Percentiles rank a stretch among this genome's conserved stretches.
These are phyloP conservation scores for Bungarus multicinctus DNA, from an alignment of 2,113 vertebrate species.

Conservation along the genomic window DNA sequence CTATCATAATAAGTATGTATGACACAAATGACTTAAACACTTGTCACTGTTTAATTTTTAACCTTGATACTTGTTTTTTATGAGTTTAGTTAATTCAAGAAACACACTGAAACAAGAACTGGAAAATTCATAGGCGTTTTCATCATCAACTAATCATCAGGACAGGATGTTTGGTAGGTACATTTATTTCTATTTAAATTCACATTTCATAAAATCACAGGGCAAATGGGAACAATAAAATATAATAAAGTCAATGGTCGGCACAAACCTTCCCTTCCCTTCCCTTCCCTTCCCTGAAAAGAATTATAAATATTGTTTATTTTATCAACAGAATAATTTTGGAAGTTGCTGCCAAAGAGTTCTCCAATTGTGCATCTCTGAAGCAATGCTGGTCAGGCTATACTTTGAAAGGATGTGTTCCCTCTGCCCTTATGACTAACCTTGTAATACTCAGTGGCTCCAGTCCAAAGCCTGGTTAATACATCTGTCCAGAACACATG, in stretches of 20 bases:
- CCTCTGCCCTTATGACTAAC: constrained; percentile 81
- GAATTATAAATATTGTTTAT: constrained; percentile 79
- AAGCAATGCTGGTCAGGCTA: constrained; percentile 72
- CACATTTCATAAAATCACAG: neutral
- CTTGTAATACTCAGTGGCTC: constrained; percentile 89
- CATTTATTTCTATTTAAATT: neutral
- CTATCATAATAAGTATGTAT: neutral
- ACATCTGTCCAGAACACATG: constrained; percentile 89
- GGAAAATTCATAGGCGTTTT: constrained; percentile 60
- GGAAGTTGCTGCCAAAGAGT: constrained; percentile 77
- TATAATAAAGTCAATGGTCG: neutral
- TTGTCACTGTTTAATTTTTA: neutral
- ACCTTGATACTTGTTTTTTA: neutral
- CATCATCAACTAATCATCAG: constrained; percentile 69
- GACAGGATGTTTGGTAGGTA: constrained; percentile 62
- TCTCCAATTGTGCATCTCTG: constrained; percentile 73
- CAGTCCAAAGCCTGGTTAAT: constrained; percentile 90
- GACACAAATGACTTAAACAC: neutral
- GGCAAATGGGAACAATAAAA: neutral
- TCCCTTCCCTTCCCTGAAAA: constrained; percentile 50
- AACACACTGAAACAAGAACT: constrained; percentile 42
- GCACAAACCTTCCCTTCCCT: neutral
- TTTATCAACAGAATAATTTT: constrained; percentile 73
- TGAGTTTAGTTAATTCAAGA: neutral
- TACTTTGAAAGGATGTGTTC: constrained; percentile 78